Evolutionary conservation across 37 sponge, comb jelly and placozoan species (phyloP).

Genomic region (Mnemiopsis leidyi): DNA sequence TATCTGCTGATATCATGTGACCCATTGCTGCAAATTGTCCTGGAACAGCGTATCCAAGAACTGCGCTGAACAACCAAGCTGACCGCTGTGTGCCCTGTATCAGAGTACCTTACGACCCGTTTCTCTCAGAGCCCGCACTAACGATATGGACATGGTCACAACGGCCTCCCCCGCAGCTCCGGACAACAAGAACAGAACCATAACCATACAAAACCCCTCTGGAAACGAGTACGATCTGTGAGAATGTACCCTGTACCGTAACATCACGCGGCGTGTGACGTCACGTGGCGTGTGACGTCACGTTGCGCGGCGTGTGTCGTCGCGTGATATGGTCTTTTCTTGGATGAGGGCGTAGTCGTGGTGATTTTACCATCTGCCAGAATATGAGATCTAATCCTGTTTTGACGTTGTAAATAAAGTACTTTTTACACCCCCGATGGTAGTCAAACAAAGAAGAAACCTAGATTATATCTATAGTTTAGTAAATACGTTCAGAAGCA

Average conservation of each 20-base stretch:
- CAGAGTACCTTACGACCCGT: neutral
- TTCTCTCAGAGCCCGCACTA: conserved; percentile 26
- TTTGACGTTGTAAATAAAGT: too few relatives aligned
- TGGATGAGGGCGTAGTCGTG: too few relatives aligned
- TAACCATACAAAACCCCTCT: conserved; percentile 31
- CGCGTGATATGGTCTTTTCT: too few relatives aligned
- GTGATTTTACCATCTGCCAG: too few relatives aligned
- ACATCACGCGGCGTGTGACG: neutral
- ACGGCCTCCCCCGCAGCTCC: neutral
- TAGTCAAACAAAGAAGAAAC: too few relatives aligned
- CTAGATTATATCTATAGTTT: too few relatives aligned
- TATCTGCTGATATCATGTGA: neutral
- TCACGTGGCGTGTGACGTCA: neutral
- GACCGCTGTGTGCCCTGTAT: neutral
- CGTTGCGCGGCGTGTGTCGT: neutral
- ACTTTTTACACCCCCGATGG: too few relatives aligned
- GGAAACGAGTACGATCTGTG: conserved; percentile 13
- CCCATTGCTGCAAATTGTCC: neutral
- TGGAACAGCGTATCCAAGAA: too few relatives aligned
- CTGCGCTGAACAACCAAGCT: too few relatives aligned
- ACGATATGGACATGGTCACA: conserved; percentile 62
- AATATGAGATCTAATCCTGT: too few relatives aligned
- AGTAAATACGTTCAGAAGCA: too few relatives aligned
- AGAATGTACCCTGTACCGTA: neutral
- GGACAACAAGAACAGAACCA: neutral